Evolutionary conservation across 2,888 invertebrate species (phyloP).

Genomic region (Phorcus lineatus): DNA sequence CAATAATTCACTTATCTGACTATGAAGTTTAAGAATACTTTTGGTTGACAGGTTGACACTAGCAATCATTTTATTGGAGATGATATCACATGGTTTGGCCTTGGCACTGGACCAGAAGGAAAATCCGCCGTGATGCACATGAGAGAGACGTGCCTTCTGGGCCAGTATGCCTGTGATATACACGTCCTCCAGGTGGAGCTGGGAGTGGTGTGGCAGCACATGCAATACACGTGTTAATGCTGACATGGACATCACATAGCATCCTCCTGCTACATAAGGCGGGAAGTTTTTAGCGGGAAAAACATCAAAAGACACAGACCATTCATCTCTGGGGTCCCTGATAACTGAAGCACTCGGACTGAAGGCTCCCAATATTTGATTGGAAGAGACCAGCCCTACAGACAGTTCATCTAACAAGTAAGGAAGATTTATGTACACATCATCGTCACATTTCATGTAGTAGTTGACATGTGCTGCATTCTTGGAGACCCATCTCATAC

Average conservation of each 20-base stretch:
- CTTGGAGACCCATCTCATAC: constrained; percentile 39
- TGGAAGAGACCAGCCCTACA: neutral
- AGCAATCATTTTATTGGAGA: constrained; percentile 32
- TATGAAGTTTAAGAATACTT: constrained; percentile 36
- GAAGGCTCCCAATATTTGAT: constrained; percentile 46
- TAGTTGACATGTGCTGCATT: constrained; percentile 28
- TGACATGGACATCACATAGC: constrained; percentile 41
- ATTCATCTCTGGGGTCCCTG: constrained; percentile 44
- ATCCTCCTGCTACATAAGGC: constrained; percentile 48
- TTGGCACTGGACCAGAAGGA: constrained; percentile 46
- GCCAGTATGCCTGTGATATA: constrained; percentile 51
- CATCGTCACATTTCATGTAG: constrained; percentile 54
- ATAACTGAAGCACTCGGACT: constrained; percentile 42
- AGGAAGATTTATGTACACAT: constrained; percentile 46
- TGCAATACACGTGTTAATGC: constrained; percentile 32
- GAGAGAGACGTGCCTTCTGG: constrained; percentile 35
- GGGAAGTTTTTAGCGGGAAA: constrained; percentile 41
- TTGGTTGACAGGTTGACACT: constrained; percentile 44
- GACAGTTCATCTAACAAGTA: constrained; percentile 39
- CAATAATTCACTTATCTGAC: constrained; percentile 30
- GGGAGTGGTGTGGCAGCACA: constrained; percentile 12
- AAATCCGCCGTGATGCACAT: constrained; percentile 42
- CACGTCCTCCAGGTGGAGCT: constrained; percentile 51
- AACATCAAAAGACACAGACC: constrained; percentile 42
- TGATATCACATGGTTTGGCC: constrained; percentile 45